Evolutionary conservation across 2,113 vertebrate genomes (phyloP), one percentile per base, ranked within the genome.

Genomic region (Sebastes fasciatus): DNA sequence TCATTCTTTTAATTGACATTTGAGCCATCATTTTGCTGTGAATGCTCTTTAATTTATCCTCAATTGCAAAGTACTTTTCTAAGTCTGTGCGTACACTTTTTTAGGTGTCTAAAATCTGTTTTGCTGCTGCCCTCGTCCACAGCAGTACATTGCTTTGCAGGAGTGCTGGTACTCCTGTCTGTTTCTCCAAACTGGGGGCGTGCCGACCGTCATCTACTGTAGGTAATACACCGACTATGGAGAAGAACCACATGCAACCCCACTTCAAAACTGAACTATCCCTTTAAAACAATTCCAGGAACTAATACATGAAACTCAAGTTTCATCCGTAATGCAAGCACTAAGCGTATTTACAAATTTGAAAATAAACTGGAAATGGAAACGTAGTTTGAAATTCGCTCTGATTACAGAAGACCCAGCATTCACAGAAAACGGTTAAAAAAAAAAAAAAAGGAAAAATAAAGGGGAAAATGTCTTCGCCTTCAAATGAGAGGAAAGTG

Each of bases 401-500:
- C 40, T 64, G 49, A 77, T 45, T 62, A 68, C 19, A n/a, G 8
- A 52, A 16, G 19, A 52, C 0, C 1, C 11, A 63, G 11, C 21
- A 72, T 64, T n/a, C 45, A n/a, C 2, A 11, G 11, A 42, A 63
- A 58, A 40, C 26, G 26, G 26, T 34, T 34, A 34, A 8, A 1
- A 54, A 19, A 54, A 17, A 17, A 52, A 4, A 1, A 43, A 48
- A 52, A 19, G 34, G 23, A 63, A 69, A 14, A 34, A 10, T 76
- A 16, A 42, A 19, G 16, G 12, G 67, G 5, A 40, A 48, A 5
- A 57, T 5, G 40, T 34, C n/a, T 26, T 79, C 8, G 63, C 55
- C 51, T 80, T 74, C 12, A 60, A 51, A 72, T 58, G 14, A 66
- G 43, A 85, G 72, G 64, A 83, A 64, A 80, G 67, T 77, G 87